Percentiles rank a stretch among this genome's conserved stretches.
phyloP scores from a whole-genome alignment of 2,797 vertebrate species.

The Hippocampus kuda region DNA sequence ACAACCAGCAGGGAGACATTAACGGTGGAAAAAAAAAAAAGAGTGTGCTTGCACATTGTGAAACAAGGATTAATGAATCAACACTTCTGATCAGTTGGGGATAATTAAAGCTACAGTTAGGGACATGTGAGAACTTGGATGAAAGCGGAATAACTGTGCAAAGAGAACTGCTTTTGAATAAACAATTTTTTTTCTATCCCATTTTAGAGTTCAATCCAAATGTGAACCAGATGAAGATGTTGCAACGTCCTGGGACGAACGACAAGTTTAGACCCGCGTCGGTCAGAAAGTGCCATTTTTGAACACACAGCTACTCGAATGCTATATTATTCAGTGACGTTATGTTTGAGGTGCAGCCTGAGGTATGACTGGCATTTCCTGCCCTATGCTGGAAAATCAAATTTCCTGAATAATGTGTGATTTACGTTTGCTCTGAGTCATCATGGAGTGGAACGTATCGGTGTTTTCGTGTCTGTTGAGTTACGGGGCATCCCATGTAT shows the following conservation, averaged over 20 bases:
- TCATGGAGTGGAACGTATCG: slow-evolving; percentile 46
- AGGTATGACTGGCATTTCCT: slow-evolving; percentile 18
- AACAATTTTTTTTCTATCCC: background rate
- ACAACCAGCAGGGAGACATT: slow-evolving; percentile 27
- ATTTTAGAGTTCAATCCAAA: background rate
- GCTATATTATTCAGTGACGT: background rate
- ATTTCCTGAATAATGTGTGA: slow-evolving; percentile 38
- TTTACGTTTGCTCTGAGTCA: slow-evolving; percentile 37
- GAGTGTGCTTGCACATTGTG: slow-evolving; percentile 15
- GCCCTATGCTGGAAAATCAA: slow-evolving; percentile 28
- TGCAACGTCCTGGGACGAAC: background rate
- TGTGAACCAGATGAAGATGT: slow-evolving; percentile 6
- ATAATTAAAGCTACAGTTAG: slow-evolving; percentile 6
- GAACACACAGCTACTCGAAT: background rate
- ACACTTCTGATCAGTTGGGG: slow-evolving; percentile 7
- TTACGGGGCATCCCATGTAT: slow-evolving; percentile 38
- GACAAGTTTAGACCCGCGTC: background rate
- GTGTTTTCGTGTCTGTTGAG: slow-evolving; percentile 38
- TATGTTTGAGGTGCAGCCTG: background rate
- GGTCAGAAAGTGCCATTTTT: background rate
- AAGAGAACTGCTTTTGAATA: background rate
- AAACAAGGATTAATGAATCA: slow-evolving; percentile 9
- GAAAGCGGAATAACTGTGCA: background rate
- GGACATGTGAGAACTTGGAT: slow-evolving; percentile 4
- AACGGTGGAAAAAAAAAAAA: slow-evolving; percentile 16